Evolutionary conservation across 2,888 invertebrate species (phyloP), one percentile per base, ranked within the genome.

Genomic region (Dryococelus australis): DNA sequence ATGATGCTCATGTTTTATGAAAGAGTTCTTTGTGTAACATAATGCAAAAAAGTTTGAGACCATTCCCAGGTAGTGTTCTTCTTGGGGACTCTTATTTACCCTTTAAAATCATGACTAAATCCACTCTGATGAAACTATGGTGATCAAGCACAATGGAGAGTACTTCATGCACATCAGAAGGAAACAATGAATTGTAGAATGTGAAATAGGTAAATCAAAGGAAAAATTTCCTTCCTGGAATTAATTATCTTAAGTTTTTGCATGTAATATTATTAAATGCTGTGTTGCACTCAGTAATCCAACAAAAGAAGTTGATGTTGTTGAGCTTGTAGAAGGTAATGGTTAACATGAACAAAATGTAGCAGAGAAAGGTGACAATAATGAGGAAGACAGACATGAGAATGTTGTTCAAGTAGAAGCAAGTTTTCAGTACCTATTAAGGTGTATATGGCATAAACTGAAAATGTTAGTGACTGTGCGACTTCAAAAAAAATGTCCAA

Each of bases 151-250:
- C 65, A 86, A 35, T 28, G 83, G 65, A 26, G 80, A 84, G 43
- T 84, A n/a, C 26, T 84, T 43, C 20, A 13, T 13, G 43, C 84
- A 20, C 88, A 88, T n/a, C 65, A 88, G 88, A 87, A 84, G 43
- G 27, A 88, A 88, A n/a, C 86, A 88, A 85, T 43, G 88, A 43
- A 47, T 89, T 65, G 86, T 89, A 51, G 88, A 89, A 88, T 85
- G 88, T 53, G 53, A 86, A 24, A 81, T 86, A 24, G 88, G 89
- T 83, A 86, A 87, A 43, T 78, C 88, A 26, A 89, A 89, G 87
- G 87, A 87, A 83, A 88, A 88, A 86, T 89, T 89, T 86, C 87
- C 87, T 20, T 87, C 86, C 79, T 47, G 87, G 27, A 89, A 87
- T 65, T 47, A 89, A 87, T 65, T 47, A 87, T 27, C 51, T 88